Conservation (phyloP, 2,888 invertebrate genomes). For the Aelia acuminata region DNA sequence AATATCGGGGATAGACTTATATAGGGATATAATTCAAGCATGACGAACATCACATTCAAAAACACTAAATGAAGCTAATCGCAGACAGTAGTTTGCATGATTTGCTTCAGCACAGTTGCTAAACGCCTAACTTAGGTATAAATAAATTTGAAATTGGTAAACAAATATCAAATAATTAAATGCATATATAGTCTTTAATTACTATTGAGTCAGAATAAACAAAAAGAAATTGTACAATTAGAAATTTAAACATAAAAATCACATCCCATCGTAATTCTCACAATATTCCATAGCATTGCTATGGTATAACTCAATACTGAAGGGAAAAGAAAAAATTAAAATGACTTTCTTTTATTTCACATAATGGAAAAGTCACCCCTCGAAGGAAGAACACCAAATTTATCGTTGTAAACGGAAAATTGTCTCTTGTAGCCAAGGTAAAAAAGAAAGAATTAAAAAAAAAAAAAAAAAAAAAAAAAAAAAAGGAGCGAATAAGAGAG, state of each 20-base stretch:
- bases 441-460: background rate
- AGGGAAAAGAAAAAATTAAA: background rate
- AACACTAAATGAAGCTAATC: no score
- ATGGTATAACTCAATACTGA: background rate
- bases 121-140: no score
- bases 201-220: background rate
- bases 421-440: conserved; percentile 16
- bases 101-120: no score
- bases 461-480: no score
- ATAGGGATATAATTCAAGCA: no score
- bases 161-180: no score
- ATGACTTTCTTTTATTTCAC: background rate
- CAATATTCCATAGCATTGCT: background rate
- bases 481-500: background rate
- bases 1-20: no score
- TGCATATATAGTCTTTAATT: no score
- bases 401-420: conserved; percentile 7
- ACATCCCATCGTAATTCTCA: background rate
- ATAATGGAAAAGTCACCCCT: background rate
- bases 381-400: background rate
- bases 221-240: background rate
- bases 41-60: no score
- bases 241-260: background rate
- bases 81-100: no score
- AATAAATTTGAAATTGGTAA: no score